Evolutionary conservation across 2,797 vertebrate species (phyloP), one percentile per base, ranked within the genome.

Genomic region (Cryptoprocta ferox): DNA sequence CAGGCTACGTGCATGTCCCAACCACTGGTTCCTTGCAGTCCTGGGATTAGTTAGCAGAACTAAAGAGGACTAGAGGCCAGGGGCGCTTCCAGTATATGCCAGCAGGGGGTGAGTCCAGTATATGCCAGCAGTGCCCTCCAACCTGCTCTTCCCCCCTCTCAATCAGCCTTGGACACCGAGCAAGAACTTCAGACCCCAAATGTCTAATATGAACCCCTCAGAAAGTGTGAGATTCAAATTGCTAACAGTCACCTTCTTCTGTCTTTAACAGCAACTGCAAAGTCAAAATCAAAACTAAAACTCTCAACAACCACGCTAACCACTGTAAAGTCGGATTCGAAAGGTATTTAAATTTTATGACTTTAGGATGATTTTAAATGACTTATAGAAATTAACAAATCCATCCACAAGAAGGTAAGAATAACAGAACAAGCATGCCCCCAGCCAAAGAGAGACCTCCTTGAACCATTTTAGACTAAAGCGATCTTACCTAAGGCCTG

Each of bases 301-400:
- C 6, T 0, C 5, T 5, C 70, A 7, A 19, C 30, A 30, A 21
- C 1, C 5, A 0, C 0, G 5, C 9, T 35, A 28, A 4, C 11
- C 4, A 0, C 9, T 16, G 16, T 2, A 30, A 66, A 10, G 21
- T 4, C 53, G n/a, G 24, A 30, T 18, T 42, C 28, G 0, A 42
- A 92, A 98, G 97, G 96, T 97, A 97, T 71, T 76, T 88, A 48
- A 28, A 70, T 39, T n/a, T 89, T 63, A 53, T 30, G 30, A 78
- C 70, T 32, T 82, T 50, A 39, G 42, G 5, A 21, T 79, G 80
- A 71, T 63, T 92, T 73, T 89, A 76, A 93, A 19, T 56, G 76
- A 76, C 75, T 42, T 4, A 0, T 4, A 82, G 50, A 80, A 79
- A 82, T 79, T 59, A 82, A 82, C 45, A 65, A 9, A 48, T 53